phyloP scores from a whole-genome alignment of 2,113 vertebrate genomes.

The Bombycilla garrulus region DNA sequence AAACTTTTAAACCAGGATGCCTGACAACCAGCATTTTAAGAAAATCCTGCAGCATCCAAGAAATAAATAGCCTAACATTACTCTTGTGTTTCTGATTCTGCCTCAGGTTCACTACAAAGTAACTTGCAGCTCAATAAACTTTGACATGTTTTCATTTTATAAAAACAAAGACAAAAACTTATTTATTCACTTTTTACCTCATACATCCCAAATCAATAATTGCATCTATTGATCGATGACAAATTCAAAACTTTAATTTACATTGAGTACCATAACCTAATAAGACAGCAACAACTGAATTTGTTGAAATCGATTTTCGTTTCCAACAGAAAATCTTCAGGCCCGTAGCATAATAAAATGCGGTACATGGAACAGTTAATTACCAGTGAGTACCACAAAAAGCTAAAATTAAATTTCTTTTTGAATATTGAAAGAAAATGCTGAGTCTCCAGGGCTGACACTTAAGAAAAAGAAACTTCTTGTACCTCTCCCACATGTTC shows the following conservation, averaged over 20 bases:
- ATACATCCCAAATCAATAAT: slow-evolving; percentile 70
- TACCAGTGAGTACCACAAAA: slow-evolving; percentile 46
- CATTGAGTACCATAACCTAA: slow-evolving; percentile 67
- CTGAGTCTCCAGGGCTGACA: not conserved
- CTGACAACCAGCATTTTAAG: not conserved
- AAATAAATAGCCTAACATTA: not conserved
- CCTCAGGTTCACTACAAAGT: not conserved
- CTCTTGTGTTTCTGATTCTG: not conserved
- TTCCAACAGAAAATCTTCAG: slow-evolving; percentile 63
- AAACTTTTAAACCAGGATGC: not conserved
- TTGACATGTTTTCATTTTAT: slow-evolving; percentile 19
- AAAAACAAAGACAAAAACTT: slow-evolving; percentile 58
- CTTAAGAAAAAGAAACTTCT: not conserved
- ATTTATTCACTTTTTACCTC: slow-evolving; percentile 58
- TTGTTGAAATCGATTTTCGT: slow-evolving; percentile 70
- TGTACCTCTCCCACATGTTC: not conserved
- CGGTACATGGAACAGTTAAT: slow-evolving; percentile 42
- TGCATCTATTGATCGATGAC: slow-evolving; percentile 67
- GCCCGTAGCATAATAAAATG: not conserved
- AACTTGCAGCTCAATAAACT: slow-evolving; percentile 15
- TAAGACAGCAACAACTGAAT: slow-evolving; percentile 69
- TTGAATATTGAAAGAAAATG: not conserved
- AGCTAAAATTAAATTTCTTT: slow-evolving; percentile 2
- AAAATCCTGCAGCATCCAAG: not conserved
- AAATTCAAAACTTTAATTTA: slow-evolving; percentile 77